Evolutionary conservation across 2,888 invertebrate genomes (phyloP), one percentile per base, ranked within the genome.

Genomic region (Lasioglossum morio): DNA sequence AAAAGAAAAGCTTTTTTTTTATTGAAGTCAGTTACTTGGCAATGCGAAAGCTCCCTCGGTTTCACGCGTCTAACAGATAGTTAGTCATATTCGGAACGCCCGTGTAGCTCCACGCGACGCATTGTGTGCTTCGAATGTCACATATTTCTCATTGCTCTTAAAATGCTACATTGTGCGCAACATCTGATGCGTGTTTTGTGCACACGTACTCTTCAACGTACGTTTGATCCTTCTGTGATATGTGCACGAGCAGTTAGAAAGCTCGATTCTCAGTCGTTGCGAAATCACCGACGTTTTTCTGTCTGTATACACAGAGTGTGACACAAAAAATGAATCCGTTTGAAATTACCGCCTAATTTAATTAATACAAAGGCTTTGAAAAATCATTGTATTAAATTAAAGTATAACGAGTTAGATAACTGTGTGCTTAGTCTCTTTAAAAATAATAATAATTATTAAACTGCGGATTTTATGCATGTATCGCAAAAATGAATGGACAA

Each of bases 101-200:
- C 34, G 34, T 27, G 23, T 34, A 69, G 16, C 78, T 46, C 1
- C 76, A 72, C 40, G 60, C 46, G 60, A 60, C 27, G 34, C 46
- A 46, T 77, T 43, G 43, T 27, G 30, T 16, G 66, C 43, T 43
- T 66, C 82, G 79, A 77, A 86, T 77, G 79, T 88, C 82, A 79
- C 66, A 60, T 66, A 82, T 74, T 70, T 46, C 88, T 63, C 84
- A 81, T 84, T 72, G 82, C 16, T 77, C 66, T 43, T 77, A 82
- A 86, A 87, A 77, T 40, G 79, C 37, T 34, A 66, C 87, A 88
- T 87, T 66, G 79, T 86, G 69, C 74, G 43, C 27, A 75, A 75
- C 75, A 69, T 37, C 34, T 37, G 37, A 34, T 12, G 37, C 69
- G 69, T 69, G 72, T 70, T 76, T 57, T 8, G 27, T 27, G 27